These are phyloP conservation scores for Drosophila gunungcola DNA, from an alignment of 1,140 invertebrate species.

Conservation along the genomic window DNA sequence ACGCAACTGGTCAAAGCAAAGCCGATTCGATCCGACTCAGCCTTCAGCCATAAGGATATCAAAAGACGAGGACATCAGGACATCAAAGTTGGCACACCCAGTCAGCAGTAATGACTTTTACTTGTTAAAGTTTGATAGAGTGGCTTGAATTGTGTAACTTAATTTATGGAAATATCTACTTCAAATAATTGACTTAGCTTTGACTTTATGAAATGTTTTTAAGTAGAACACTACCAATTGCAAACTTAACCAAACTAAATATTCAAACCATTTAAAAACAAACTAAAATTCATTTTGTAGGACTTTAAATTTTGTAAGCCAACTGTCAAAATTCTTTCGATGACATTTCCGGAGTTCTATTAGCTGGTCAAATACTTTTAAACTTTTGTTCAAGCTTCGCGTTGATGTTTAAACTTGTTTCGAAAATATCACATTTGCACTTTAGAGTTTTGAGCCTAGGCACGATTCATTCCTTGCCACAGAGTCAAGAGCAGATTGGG, in stretches of 20 bases:
- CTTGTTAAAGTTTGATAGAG: background rate
- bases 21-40: conserved; percentile 20
- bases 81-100: conserved; percentile 16
- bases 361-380: conserved; percentile 5
- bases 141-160: background rate
- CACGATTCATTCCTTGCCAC: background rate
- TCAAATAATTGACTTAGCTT: no score
- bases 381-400: conserved; percentile 19
- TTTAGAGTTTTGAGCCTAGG: background rate
- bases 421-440: conserved; percentile 31
- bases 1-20: conserved; percentile 49
- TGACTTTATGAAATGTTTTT: no score
- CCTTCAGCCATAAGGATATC: conserved; percentile 9
- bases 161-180: no score
- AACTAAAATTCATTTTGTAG: no score
- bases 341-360: conserved; percentile 5
- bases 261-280: no score
- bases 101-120: conserved; percentile 14
- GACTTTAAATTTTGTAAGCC: no score
- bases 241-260: no score
- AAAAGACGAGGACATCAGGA: conserved; percentile 16
- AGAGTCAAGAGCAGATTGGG: conserved; percentile 10
- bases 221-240: no score
- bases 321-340: conserved; percentile 5
- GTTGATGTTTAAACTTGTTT: conserved; percentile 27